These are phyloP conservation scores for Dione vanillae DNA, from an alignment of 2,888 invertebrate genomes.

Conservation along the genomic window DNA sequence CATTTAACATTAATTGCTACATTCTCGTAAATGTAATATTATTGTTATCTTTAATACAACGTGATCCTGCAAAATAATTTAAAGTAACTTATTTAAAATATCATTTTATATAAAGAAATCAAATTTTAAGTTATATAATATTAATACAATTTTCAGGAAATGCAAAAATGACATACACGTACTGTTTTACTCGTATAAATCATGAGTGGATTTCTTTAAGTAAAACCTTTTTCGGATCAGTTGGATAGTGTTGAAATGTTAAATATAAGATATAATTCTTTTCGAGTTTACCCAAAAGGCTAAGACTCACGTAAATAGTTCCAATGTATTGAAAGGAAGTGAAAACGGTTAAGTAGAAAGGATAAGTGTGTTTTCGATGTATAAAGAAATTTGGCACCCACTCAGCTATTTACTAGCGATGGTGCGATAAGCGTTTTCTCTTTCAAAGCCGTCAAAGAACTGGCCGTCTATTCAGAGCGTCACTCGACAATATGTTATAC, in stretches of 20 bases:
- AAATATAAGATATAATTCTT: conserved; percentile 9
- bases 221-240: background rate
- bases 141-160: no score
- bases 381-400: conserved; percentile 79
- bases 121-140: no score
- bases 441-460: conserved; percentile 82
- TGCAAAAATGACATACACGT: background rate
- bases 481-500: conserved; percentile 72
- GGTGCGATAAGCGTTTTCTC: conserved; percentile 81
- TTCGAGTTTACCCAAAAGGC: conserved; percentile 31
- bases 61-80: no score
- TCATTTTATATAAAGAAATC: no score
- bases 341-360: conserved; percentile 78
- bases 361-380: conserved; percentile 77
- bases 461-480: conserved; percentile 72
- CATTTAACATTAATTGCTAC: background rate
- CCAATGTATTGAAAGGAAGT: conserved; percentile 33
- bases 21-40: background rate
- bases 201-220: background rate
- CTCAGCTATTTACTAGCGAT: conserved; percentile 79
- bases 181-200: no score
- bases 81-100: no score
- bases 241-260: conserved; percentile 47
- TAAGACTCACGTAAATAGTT: conserved; percentile 36
- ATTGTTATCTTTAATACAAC: no score